Evolutionary conservation across 2,888 invertebrate genomes (phyloP).

Genomic region (Rhimphoctona megacephalus): DNA sequence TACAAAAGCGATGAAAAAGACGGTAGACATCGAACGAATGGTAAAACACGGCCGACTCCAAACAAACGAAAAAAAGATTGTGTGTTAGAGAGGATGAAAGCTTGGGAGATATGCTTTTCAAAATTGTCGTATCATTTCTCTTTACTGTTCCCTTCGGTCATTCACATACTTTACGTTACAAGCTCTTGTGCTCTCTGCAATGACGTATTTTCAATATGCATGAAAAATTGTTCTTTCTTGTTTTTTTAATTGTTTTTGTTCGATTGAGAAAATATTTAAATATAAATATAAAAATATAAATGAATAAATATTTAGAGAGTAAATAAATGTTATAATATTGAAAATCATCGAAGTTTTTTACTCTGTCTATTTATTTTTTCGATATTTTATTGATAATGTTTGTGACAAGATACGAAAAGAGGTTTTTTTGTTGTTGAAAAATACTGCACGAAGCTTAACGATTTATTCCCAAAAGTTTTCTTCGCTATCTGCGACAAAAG

Average conservation of each 20-base stretch:
- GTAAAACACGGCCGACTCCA: constrained; percentile 21
- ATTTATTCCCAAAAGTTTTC: constrained; percentile 54
- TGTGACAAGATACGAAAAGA: constrained; percentile 4
- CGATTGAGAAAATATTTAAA: too few species aligned
- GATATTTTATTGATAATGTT: constrained; percentile 14
- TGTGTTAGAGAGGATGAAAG: constrained; percentile 19
- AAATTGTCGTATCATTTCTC: constrained; percentile 8
- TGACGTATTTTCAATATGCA: background rate
- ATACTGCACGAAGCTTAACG: constrained; percentile 30
- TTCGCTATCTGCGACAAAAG: constrained; percentile 49
- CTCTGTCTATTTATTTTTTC: background rate
- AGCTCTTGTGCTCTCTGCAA: background rate
- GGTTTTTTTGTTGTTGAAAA: constrained; percentile 1
- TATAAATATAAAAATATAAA: too few species aligned
- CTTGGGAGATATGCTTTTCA: background rate
- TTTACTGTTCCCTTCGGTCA: background rate
- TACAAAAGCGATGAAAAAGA: constrained; percentile 59
- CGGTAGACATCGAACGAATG: constrained; percentile 48
- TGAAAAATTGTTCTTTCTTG: background rate
- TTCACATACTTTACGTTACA: background rate
- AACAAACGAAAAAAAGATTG: constrained; percentile 35
- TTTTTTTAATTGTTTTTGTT: background rate
- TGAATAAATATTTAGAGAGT: background rate
- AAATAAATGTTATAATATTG: background rate
- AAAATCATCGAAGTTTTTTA: background rate